Conservation (phyloP, 2,888 invertebrate species). For the Idaea straminata region DNA sequence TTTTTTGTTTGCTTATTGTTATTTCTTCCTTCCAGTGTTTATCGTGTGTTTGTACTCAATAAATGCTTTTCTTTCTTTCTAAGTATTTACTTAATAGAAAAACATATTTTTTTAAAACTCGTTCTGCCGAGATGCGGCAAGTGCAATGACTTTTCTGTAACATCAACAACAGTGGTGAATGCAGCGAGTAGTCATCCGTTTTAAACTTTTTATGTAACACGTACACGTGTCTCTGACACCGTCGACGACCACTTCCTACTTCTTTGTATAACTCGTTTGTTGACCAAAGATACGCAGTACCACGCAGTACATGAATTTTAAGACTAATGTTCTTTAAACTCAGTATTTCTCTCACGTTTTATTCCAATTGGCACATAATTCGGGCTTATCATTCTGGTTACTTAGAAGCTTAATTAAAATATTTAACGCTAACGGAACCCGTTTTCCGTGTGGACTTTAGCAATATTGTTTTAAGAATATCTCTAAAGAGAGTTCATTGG, state of each 20-base stretch:
- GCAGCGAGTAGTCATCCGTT: constrained; percentile 25
- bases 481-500: constrained; percentile 40
- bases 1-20: too few relatives aligned
- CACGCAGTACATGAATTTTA: constrained; percentile 38
- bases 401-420: constrained; percentile 39
- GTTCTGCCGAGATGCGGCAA: constrained; percentile 2
- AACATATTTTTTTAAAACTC: background rate
- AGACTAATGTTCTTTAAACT: constrained; percentile 24
- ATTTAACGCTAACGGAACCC: constrained; percentile 27
- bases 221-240: constrained; percentile 30
- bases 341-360: constrained; percentile 25
- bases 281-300: constrained; percentile 20
- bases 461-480: constrained; percentile 27
- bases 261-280: constrained; percentile 39
- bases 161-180: constrained; percentile 17
- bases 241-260: constrained; percentile 37
- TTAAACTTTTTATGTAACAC: constrained; percentile 34
- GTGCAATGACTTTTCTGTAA: constrained; percentile 30
- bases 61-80: background rate
- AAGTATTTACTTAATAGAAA: background rate
- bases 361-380: constrained; percentile 37
- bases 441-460: constrained; percentile 50
- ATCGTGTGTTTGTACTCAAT: too few relatives aligned
- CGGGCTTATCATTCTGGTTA: constrained; percentile 15
- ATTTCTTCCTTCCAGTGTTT: too few relatives aligned